Evolutionary conservation across 2,113 vertebrate species (phyloP).

Genomic region (Piprites chloris): DNA sequence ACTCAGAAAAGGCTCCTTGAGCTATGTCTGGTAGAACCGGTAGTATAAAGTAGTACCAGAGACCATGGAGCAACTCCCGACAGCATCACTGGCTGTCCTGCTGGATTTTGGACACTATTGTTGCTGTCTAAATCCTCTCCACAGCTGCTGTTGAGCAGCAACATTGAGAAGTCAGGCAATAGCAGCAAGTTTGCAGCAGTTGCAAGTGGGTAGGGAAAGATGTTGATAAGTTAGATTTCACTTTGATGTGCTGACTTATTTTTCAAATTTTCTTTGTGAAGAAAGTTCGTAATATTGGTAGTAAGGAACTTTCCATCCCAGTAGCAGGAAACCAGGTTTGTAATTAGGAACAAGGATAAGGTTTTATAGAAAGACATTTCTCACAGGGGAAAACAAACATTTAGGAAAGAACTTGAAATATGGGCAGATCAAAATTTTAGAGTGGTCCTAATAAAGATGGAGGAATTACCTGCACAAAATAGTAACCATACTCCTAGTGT

Average conservation of each 20-base stretch:
- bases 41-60: neutral
- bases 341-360: constrained; percentile 19
- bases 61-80: neutral
- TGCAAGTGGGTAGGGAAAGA: neutral
- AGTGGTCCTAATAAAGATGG: constrained; percentile 38
- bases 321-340: constrained; percentile 36
- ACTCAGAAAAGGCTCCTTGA: neutral
- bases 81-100: neutral
- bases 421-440: constrained; percentile 41
- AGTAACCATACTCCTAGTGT: constrained; percentile 45
- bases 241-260: constrained; percentile 40
- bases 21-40: neutral
- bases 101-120: neutral
- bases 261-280: neutral
- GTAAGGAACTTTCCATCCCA: constrained; percentile 42
- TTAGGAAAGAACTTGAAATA: constrained; percentile 61
- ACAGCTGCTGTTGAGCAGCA: neutral
- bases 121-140: neutral
- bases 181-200: neutral
- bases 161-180: neutral
- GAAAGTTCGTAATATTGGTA: constrained; percentile 38
- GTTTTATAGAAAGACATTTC: constrained; percentile 59
- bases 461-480: constrained; percentile 35
- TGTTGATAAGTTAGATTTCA: neutral
- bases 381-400: constrained; percentile 61